Evolutionary conservation across 2,113 vertebrate species (phyloP).

Genomic region (Scolopax mira): DNA sequence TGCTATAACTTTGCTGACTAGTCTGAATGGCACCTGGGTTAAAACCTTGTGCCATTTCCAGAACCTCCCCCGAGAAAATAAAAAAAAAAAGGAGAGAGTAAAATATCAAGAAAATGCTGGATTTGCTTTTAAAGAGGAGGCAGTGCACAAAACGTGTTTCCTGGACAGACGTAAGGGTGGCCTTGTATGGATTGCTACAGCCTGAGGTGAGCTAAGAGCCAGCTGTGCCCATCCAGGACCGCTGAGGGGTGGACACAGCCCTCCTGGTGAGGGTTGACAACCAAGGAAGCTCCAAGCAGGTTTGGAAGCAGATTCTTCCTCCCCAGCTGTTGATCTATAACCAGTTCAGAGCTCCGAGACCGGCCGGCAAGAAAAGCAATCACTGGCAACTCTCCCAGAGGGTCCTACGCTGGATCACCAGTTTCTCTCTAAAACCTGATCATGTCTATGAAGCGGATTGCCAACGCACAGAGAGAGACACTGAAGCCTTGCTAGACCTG

Average conservation of each 20-base stretch:
- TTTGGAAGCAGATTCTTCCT: not conserved
- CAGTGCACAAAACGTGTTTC: not conserved
- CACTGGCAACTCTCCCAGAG: not conserved
- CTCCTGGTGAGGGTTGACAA: not conserved
- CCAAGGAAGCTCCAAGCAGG: not conserved
- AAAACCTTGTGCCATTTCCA: not conserved
- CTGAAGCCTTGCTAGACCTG: not conserved
- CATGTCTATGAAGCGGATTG: rapidly evolving
- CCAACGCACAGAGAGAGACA: not conserved
- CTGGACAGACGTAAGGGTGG: rapidly evolving
- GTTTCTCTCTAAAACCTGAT: not conserved
- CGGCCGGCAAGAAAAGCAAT: not conserved
- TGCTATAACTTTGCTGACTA: not conserved
- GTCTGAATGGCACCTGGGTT: not conserved
- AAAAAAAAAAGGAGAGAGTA: not conserved
- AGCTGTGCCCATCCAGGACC: not conserved
- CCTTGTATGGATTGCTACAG: not conserved
- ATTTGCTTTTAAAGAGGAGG: not conserved
- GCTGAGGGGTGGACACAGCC: rapidly evolving
- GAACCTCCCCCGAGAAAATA: not conserved
- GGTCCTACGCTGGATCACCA: not conserved
- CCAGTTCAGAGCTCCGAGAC: not conserved
- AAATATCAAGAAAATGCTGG: not conserved
- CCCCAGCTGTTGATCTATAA: rapidly evolving
- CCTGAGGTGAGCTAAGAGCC: not conserved